Conservation (phyloP, 2,888 invertebrate species). For the Miltochrista miniata region DNA sequence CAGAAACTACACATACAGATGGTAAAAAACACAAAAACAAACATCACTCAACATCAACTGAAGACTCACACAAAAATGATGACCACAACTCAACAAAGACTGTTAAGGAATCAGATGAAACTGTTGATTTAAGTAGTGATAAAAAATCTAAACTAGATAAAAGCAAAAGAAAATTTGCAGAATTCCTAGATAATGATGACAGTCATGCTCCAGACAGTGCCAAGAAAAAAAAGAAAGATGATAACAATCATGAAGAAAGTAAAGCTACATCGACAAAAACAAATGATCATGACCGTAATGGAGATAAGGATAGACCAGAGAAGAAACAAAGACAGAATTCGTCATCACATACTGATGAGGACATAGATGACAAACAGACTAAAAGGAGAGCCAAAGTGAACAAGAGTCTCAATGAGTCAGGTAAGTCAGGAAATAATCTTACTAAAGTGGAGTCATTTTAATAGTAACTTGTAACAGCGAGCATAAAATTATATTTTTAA, state of each 20-base stretch:
- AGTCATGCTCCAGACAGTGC: constrained; percentile 21
- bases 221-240: constrained; percentile 29
- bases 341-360: constrained; percentile 27
- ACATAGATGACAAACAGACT: constrained; percentile 16
- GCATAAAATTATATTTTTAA: too few relatives aligned
- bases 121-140: constrained; percentile 27
- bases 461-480: too few relatives aligned
- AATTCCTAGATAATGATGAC: constrained; percentile 51
- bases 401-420: constrained; percentile 68
- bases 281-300: neutral
- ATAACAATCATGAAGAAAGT: constrained; percentile 6
- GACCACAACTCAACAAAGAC: constrained; percentile 16
- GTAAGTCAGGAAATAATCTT: constrained; percentile 37
- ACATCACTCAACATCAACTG: constrained; percentile 9
- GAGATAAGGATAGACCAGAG: constrained; percentile 14
- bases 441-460: too few relatives aligned
- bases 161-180: constrained; percentile 53
- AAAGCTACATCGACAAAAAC: constrained; percentile 4
- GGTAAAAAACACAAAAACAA: constrained; percentile 23
- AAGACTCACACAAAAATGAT: constrained; percentile 12
- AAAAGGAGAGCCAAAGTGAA: constrained; percentile 48
- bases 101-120: constrained; percentile 19
- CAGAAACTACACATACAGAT: constrained; percentile 1
- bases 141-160: constrained; percentile 44
- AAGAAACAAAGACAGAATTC: constrained; percentile 21